Conservation (phyloP, 2,113 vertebrate genomes). For the Dicaeum eximium region DNA sequence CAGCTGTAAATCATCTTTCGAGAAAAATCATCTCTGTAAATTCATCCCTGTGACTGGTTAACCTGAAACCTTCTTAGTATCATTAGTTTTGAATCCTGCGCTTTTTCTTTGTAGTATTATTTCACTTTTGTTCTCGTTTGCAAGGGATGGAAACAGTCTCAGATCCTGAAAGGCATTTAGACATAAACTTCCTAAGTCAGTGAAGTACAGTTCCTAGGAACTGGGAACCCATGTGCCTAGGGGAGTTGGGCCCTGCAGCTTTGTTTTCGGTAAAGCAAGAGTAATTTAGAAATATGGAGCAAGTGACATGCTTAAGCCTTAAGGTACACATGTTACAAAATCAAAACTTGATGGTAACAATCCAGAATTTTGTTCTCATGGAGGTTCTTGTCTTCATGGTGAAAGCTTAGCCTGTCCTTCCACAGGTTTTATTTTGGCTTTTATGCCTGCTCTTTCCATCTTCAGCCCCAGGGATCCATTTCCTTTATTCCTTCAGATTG, state of each 20-base stretch:
- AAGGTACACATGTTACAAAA: neutral
- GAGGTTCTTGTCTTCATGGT: neutral
- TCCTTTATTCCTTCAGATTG: neutral
- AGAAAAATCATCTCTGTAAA: neutral
- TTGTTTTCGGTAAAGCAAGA: neutral
- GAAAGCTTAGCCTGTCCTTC: neutral
- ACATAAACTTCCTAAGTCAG: neutral
- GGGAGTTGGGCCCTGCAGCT: neutral
- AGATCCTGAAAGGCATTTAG: neutral
- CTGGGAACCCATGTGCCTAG: neutral
- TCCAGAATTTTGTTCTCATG: neutral
- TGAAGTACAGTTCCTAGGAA: neutral
- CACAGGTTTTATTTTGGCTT: rapidly evolving
- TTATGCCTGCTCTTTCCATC: neutral
- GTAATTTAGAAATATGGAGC: neutral
- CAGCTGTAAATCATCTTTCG: neutral
- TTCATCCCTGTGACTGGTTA: neutral
- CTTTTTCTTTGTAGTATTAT: neutral
- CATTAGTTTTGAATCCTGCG: neutral
- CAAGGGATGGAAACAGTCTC: neutral
- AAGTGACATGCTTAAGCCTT: neutral
- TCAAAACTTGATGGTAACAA: neutral
- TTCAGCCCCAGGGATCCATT: neutral
- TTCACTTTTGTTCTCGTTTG: neutral
- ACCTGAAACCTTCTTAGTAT: neutral